phyloP scores from a whole-genome alignment of 2,888 invertebrate genomes.

The Syrphus vitripennis region DNA sequence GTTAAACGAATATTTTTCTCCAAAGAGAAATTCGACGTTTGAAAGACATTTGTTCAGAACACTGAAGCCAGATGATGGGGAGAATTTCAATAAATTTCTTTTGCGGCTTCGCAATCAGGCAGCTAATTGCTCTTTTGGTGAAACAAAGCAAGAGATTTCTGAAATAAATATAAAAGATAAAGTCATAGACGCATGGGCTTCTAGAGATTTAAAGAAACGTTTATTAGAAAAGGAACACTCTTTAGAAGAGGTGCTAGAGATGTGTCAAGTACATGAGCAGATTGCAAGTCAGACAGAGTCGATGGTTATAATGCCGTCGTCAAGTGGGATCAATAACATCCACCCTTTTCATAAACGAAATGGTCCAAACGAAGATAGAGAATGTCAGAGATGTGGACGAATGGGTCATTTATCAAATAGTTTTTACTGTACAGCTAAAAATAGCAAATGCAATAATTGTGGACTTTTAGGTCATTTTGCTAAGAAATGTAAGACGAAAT shows the following conservation, averaged over 20 bases:
- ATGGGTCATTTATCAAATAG: conserved; percentile 13
- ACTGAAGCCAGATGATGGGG: conserved; percentile 29
- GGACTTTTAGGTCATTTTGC: conserved; percentile 24
- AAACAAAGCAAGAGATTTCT: conserved; percentile 33
- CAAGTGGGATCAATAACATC: conserved; percentile 12
- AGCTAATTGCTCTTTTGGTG: conserved; percentile 53
- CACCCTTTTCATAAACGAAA: not conserved
- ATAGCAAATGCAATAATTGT: conserved; percentile 12
- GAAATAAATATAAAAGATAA: conserved; percentile 68
- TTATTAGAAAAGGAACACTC: conserved; percentile 11
- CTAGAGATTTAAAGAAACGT: not conserved
- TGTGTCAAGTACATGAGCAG: conserved; percentile 30
- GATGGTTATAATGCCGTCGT: conserved; percentile 12
- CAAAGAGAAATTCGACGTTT: conserved; percentile 28
- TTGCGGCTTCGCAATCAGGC: conserved; percentile 69
- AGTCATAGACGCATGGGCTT: conserved; percentile 10
- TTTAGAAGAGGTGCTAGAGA: conserved; percentile 9
- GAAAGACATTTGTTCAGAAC: conserved; percentile 31
- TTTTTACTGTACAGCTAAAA: conserved; percentile 7
- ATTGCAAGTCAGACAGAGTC: conserved; percentile 3
- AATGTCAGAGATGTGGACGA: conserved; percentile 26
- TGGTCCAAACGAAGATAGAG: not conserved
- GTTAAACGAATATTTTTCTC: conserved; percentile 23
- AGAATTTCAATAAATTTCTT: conserved; percentile 73
- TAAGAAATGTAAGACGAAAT: conserved; percentile 21